Conservation (phyloP, 2,888 invertebrate genomes). For the Trissonchulus sp. region DNA sequence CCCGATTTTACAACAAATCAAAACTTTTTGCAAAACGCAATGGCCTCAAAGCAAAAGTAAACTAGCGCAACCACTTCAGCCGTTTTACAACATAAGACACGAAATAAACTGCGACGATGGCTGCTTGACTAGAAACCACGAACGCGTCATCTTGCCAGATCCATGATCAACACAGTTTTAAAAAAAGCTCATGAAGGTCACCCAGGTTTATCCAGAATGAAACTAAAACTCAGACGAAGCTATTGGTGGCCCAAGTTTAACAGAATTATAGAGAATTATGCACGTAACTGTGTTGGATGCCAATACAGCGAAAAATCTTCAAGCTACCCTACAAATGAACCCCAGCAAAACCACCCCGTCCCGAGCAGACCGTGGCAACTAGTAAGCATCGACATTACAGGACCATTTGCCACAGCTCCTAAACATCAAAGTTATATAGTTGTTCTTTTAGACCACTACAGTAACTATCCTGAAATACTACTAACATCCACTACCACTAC, state of each 20-base stretch:
- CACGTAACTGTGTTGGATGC: neutral
- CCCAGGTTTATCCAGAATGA: conserved; percentile 9
- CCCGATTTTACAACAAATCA: neutral
- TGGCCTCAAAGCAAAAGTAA: neutral
- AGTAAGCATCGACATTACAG: neutral
- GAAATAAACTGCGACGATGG: neutral
- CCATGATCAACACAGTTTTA: neutral
- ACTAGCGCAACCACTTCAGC: neutral
- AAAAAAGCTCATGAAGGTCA: neutral
- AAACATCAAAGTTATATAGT: neutral
- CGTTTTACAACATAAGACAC: neutral
- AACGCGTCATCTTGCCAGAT: conserved; percentile 1
- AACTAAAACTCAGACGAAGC: neutral
- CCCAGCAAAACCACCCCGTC: neutral
- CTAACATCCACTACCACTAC: neutral
- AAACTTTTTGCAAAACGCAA: neutral
- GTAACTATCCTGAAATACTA: neutral
- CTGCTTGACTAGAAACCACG: neutral
- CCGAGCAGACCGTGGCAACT: neutral
- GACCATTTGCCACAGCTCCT: neutral
- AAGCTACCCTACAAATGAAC: neutral
- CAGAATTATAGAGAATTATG: neutral
- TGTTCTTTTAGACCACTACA: neutral
- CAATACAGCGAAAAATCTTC: neutral
- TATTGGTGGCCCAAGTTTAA: conserved; percentile 2